Base-by-base conservation (phyloP, 2,888 invertebrate species). In the Phragmatobia fuliginosa region DNA sequence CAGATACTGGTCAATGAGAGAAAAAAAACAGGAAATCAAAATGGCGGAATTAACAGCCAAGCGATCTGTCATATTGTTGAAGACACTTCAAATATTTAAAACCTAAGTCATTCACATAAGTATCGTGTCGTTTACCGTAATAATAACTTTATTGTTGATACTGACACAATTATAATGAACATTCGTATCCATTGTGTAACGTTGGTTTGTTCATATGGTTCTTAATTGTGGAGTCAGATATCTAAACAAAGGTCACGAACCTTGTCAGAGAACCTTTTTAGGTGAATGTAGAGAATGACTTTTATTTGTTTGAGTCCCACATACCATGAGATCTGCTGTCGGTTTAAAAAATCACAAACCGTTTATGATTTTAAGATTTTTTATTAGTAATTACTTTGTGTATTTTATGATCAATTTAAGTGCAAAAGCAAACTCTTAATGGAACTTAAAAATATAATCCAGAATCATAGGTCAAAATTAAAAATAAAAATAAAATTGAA, bases 71-170 rank as follows among this genome's bases (percentile, higher is more conserved):
- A 1, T 21, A 49, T 49, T 8, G 21, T 49, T 56, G 16, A 56
- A 16, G 28, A 16, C 25, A 28, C 56, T 0, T 16, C 28, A 6
- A 52, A 52, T 28, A 56, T 28, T 56, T 56, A 16, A 56, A 56
- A 56, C 28, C 28, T 56, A 56, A 28, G 56, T 56, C 28, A 25
- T 56, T 14, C 56, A 14, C 33, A 49, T 49, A 25, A 33, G 16
- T 25, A 28, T 56, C 28, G 32, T 52, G 67, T 71, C 68, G 38
- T 70, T 74, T 73, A 74, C 73, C 63, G 66, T 72, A 74, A 61
- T 76, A 73, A 78, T 76, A 80, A 72, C 69, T 65, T 67, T 65
- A 80, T 82, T 80, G 81, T 78, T 72, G 59, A 71, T 32, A 52
- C 75, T 80, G 75, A 82, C 75, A 80, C 68, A 77, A 56, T 71